Evolutionary conservation across 1,140 invertebrate genomes (phyloP), one percentile per base, ranked within the genome.

Genomic region (Hylaeus anthracinus): DNA sequence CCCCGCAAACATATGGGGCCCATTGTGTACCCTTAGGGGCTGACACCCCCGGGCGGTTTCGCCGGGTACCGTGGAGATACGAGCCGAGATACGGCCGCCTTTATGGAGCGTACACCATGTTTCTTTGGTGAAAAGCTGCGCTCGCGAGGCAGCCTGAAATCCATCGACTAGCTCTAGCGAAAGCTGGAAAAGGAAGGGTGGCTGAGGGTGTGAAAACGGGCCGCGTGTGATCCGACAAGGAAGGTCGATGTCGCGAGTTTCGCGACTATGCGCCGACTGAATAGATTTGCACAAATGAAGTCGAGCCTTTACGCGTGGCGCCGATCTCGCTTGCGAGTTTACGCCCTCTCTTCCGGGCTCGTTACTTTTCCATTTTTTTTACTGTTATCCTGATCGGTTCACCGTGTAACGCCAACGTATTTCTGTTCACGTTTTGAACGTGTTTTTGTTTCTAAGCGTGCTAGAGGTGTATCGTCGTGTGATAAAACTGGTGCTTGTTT

Each of bases 1-100:
- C 85, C 88, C 88, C 86, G 88, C 89, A 92, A 90, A 92, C 90
- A 91, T 91, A 92, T 89, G 88, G 89, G 87, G 53, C 83, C 84
- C 85, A 91, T 92, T 92, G 90, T 91, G 85, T 82, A 86, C 82
- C 83, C 85, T 88, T 84, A 84, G 82, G 80, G 79, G 76, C 73
- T 85, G 71, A 83, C 82, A 82, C 84, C 82, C 84, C 76, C 55
- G 45, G 73, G 81, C 82, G 83, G 84, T 90, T 90, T 88, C 83
- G 81, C 74, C 82, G 76, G 26, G 70, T 61, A 64, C 78, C 83
- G 85, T 84, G 82, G 77, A 89, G 90, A 90, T 91, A 90, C 88
- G 87, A 89, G 87, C 63, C 76, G 69, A 87, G 90, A 91, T 91
- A 91, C 77, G 80, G 82, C 72, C 39, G 81, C 81, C 83, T 90